Base-by-base conservation (phyloP, 1,140 invertebrate genomes). In the Drosophila persimilis region DNA sequence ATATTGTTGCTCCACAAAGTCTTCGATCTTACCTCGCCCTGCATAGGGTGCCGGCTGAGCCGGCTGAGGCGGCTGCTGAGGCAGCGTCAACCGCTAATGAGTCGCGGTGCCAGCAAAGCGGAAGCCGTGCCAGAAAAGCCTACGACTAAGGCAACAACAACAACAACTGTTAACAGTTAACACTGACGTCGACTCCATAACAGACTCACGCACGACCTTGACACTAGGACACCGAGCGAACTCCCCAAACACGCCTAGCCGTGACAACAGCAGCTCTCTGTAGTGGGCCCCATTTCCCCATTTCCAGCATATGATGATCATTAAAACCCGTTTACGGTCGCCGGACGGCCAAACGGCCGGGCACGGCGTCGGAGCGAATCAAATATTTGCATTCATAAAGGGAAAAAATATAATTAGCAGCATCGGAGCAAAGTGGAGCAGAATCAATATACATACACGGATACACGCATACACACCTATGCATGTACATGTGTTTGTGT, bases 361-460 rank as follows among this genome's bases (percentile, higher is more conserved):
- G 31, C 45, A 44, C 45, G 17, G 52, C 53, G n/a, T 44, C 50
- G 56, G 65, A 31, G 31, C 31, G 50, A 44, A 74, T 75, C 77
- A 81, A 85, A 86, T 88, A 86, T 86, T 86, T 86, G 77, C 67
- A 76, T 74, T 81, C 65, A 75, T 63, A 62, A 46, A 55, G 77
- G 48, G 35, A 39, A 39, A 78, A 86, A 88, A 75, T 52, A 86
- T 85, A 86, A 85, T 85, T 88, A 88, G 81, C 83, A 64, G 22
- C 58, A 59, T 39, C 35, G 4, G 35, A 39, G 31, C 53, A 74
- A 70, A 50, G 51, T 70, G 45, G 56, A 55, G 51, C 70, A 69
- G 55, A 29, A 48, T 55, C 54, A 50, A 70, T 54, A 63, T 56
- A 57, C 17, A 41, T 51, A 31, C 31, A 63, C 52, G 43, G 29